These are phyloP conservation scores for Phocides pigmalion DNA, from an alignment of 1,140 invertebrate species.

Conservation along the genomic window DNA sequence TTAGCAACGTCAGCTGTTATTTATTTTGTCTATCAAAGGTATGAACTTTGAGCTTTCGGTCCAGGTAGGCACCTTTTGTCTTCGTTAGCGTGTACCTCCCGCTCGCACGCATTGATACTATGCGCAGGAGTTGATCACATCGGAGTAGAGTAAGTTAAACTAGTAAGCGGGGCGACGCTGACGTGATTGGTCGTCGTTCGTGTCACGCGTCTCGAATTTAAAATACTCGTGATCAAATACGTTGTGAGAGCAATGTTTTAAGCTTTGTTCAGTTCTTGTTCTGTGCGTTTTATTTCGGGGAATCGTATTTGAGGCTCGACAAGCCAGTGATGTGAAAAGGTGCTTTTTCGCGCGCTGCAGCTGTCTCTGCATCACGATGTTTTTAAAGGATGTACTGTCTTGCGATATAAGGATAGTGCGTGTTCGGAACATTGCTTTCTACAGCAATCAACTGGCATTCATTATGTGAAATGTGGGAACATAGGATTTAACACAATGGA, in stretches of 20 bases:
- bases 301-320: conserved; percentile 40
- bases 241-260: conserved; percentile 55
- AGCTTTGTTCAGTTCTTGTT: conserved; percentile 52
- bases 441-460: conserved; percentile 31
- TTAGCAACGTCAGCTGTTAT: conserved; percentile 25
- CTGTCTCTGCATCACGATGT: conserved; percentile 55
- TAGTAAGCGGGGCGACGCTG: conserved; percentile 74
- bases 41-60: conserved; percentile 68
- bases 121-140: conserved; percentile 73
- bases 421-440: conserved; percentile 45
- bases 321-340: conserved; percentile 52
- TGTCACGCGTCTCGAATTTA: conserved; percentile 59
- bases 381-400: conserved; percentile 55
- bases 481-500: not conserved
- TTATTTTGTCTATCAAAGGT: conserved; percentile 58
- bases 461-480: not conserved
- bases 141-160: conserved; percentile 64
- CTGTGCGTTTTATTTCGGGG: conserved; percentile 40
- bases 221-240: conserved; percentile 63
- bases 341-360: conserved; percentile 58
- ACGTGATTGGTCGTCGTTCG: conserved; percentile 64
- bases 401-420: conserved; percentile 45
- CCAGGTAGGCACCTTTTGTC: conserved; percentile 67
- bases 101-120: conserved; percentile 50
- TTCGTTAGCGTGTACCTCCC: conserved; percentile 50